phyloP scores from a whole-genome alignment of 1,140 invertebrate species.

The Cyrtorhinus lividipennis region DNA sequence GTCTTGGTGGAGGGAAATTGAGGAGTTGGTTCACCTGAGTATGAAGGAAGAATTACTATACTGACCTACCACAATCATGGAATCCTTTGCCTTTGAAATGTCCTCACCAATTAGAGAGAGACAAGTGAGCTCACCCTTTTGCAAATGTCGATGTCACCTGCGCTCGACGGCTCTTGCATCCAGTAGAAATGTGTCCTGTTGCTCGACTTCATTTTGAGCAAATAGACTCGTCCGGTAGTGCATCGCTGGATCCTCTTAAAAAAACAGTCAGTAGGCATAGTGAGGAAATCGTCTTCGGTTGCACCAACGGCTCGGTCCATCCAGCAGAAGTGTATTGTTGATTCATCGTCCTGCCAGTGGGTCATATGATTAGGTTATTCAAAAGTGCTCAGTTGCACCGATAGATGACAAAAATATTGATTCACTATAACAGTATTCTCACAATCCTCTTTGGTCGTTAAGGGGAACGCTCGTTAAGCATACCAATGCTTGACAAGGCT shows the following conservation, averaged over 20 bases:
- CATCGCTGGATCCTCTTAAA: background rate
- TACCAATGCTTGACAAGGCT: too few relatives aligned
- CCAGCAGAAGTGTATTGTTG: background rate
- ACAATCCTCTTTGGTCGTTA: too few relatives aligned
- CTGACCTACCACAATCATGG: too few relatives aligned
- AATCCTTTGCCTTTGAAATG: too few relatives aligned
- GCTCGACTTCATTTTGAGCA: background rate
- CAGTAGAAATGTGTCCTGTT: background rate
- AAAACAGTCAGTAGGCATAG: background rate
- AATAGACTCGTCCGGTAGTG: background rate
- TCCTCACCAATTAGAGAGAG: too few relatives aligned
- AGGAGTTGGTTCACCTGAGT: background rate
- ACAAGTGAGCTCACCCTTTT: background rate
- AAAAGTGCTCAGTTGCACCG: too few relatives aligned
- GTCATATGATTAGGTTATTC: too few relatives aligned
- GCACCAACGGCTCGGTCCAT: background rate
- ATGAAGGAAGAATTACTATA: too few relatives aligned
- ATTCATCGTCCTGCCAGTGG: background rate
- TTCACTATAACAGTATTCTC: too few relatives aligned
- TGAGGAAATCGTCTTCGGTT: background rate
- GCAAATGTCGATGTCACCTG: background rate
- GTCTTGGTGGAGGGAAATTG: background rate
- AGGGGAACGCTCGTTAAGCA: too few relatives aligned
- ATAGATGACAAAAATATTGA: too few relatives aligned
- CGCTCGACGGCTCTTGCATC: background rate